Evolutionary conservation across 2,888 invertebrate species (phyloP), one percentile per base, ranked within the genome.

Genomic region (Pandemis heparana): DNA sequence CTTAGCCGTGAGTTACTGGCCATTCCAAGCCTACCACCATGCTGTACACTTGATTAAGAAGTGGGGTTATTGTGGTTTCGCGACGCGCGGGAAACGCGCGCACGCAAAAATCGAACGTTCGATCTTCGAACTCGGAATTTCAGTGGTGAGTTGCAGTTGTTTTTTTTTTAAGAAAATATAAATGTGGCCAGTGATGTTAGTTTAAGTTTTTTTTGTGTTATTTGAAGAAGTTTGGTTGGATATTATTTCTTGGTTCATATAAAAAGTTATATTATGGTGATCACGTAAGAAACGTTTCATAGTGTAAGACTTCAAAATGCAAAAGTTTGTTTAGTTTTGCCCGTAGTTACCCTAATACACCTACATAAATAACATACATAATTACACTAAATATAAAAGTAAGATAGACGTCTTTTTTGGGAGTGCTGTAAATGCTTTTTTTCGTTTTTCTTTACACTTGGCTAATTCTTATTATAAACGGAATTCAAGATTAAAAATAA

Each of bases 41-140:
- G 18, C 48, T 46, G 14, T 39, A 65, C 48, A 65, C 18, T 68
- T 68, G 68, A 73, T 73, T 73, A 38, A 65, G 68, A 73, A 73
- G 68, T 69, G 77, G 78, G 78, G 77, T 75, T 74, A 70, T 76
- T 77, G 76, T 76, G 74, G 69, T 75, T 76, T 51, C 75, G 74
- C 70, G 70, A 65, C 63, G 76, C 74, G 77, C 77, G 76, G 71
- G 66, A 71, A 75, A 74, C 78, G 76, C 77, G 77, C 78, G 78
- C 77, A 72, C 74, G 74, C 14, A 53, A 69, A 70, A 18, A 14
- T 67, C 56, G 66, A 56, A 65, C 73, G 68, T 73, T 73, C 64
- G 73, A 48, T 69, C 65, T 74, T 74, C 23, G 74, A 65, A 64
- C 39, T 48, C 16, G 63, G 63, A 51, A 59, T 69, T 63, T 59